A percentile compares a stretch with the other conserved stretches of the same genome.
These are phyloP conservation scores for Cerceris rybyensis DNA, from an alignment of 2,888 invertebrate genomes.

Conservation along the genomic window DNA sequence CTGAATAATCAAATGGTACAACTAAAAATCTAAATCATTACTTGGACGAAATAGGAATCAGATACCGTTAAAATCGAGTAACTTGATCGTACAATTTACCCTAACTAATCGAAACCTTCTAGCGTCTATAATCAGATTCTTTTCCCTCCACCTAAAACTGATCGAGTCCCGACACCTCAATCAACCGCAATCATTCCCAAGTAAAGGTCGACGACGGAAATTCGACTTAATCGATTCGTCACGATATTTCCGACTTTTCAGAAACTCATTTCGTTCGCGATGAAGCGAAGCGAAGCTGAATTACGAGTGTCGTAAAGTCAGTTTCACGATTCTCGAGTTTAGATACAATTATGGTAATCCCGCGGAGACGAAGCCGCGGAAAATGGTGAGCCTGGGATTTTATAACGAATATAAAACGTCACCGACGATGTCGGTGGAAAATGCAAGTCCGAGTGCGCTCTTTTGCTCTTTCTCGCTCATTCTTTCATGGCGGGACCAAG, in stretches of 20 bases:
- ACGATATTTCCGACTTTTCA: not conserved
- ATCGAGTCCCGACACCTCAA: too few species aligned
- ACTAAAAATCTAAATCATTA: too few species aligned
- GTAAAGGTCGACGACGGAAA: too few species aligned
- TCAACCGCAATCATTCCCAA: too few species aligned
- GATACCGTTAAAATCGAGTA: too few species aligned
- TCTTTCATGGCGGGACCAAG: constrained; percentile 14
- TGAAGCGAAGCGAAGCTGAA: not conserved
- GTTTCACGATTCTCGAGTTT: not conserved
- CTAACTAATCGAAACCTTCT: too few species aligned
- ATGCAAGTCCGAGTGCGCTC: constrained; percentile 47
- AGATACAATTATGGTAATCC: not conserved
- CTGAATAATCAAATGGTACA: too few species aligned
- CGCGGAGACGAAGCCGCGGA: not conserved
- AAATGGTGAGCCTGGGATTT: not conserved
- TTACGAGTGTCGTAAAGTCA: not conserved
- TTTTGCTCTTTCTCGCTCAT: not conserved
- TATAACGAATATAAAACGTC: constrained; percentile 10
- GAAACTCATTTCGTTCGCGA: not conserved
- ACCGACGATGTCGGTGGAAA: constrained; percentile 17
- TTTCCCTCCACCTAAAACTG: too few species aligned
- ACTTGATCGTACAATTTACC: too few species aligned
- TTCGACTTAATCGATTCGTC: too few species aligned
- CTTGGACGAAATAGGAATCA: too few species aligned
- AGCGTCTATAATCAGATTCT: too few species aligned